phyloP scores from a whole-genome alignment of 1,140 invertebrate species.

The Drosophila athabasca region DNA sequence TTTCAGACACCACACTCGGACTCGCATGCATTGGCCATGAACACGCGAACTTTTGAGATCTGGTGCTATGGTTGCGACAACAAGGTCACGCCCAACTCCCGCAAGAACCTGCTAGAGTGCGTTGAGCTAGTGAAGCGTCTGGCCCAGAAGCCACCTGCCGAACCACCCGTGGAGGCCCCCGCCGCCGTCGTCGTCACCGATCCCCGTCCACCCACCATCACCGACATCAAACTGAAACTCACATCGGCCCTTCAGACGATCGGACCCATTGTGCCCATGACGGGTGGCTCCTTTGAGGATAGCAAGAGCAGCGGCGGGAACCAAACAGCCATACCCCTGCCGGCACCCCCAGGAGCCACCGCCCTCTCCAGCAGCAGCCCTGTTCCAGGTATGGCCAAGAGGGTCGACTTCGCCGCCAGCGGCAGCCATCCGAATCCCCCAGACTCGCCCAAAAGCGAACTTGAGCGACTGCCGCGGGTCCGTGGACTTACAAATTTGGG shows the following conservation, averaged over 20 bases:
- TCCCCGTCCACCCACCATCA: conserved; percentile 37
- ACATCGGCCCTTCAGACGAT: conserved; percentile 47
- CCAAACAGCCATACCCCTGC: conserved; percentile 53
- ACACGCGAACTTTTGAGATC: conserved; percentile 89
- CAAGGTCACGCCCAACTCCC: conserved; percentile 85
- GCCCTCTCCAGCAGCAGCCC: conserved; percentile 3
- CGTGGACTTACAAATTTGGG: conserved; percentile 93
- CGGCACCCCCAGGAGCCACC: conserved; percentile 43
- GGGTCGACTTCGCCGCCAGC: conserved; percentile 21
- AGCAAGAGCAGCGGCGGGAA: conserved; percentile 4
- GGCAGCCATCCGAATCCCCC: background rate
- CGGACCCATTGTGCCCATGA: conserved; percentile 54
- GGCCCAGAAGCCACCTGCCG: conserved; percentile 67
- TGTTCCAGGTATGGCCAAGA: conserved; percentile 71
- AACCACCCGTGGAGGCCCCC: conserved; percentile 30
- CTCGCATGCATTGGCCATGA: conserved; percentile 89
- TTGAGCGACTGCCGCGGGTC: conserved; percentile 84
- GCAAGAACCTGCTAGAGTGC: conserved; percentile 87
- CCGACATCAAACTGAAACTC: conserved; percentile 68
- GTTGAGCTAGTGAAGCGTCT: conserved; percentile 87
- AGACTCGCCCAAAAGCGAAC: conserved; percentile 3
- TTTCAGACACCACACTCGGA: conserved; percentile 88
- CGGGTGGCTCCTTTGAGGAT: conserved; percentile 26
- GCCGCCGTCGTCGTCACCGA: background rate
- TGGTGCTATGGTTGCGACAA: conserved; percentile 90